Conservation (phyloP, 2,888 invertebrate genomes). For the Rapana venosa region DNA sequence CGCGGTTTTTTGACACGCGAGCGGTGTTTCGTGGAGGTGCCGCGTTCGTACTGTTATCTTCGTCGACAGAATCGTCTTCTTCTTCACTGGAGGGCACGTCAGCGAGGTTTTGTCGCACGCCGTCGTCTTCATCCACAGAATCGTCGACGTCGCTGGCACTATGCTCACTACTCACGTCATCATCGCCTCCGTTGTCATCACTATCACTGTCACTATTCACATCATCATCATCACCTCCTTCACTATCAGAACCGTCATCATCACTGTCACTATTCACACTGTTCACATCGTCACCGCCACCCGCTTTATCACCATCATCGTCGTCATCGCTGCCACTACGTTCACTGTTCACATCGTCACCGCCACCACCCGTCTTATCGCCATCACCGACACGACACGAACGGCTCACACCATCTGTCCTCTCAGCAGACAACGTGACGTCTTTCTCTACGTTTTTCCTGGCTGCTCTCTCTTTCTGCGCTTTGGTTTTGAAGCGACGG, state of each 20-base stretch:
- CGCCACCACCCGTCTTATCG: too few relatives aligned
- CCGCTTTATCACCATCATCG: neutral
- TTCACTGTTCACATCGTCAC: constrained; percentile 29
- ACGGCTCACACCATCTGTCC: too few relatives aligned
- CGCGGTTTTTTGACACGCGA: neutral
- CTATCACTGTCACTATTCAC: neutral
- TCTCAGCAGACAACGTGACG: constrained; percentile 60
- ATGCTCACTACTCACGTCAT: too few relatives aligned
- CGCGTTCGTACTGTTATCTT: constrained; percentile 8
- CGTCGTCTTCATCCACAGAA: too few relatives aligned
- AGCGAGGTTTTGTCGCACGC: too few relatives aligned
- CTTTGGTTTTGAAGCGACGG: constrained; percentile 65
- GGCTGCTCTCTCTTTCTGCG: constrained; percentile 55
- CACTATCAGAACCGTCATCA: neutral
- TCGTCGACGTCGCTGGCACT: too few relatives aligned
- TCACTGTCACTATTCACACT: neutral
- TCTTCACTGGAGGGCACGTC: too few relatives aligned
- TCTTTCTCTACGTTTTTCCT: constrained; percentile 54
- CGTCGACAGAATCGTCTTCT: neutral
- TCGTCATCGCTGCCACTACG: constrained; percentile 51
- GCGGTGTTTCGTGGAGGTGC: neutral
- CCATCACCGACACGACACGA: too few relatives aligned
- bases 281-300: constrained; percentile 40
- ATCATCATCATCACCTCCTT: neutral
- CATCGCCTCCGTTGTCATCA: constrained; percentile 24